phyloP scores from a whole-genome alignment of 2,888 invertebrate species.

The Tortrix viridana region DNA sequence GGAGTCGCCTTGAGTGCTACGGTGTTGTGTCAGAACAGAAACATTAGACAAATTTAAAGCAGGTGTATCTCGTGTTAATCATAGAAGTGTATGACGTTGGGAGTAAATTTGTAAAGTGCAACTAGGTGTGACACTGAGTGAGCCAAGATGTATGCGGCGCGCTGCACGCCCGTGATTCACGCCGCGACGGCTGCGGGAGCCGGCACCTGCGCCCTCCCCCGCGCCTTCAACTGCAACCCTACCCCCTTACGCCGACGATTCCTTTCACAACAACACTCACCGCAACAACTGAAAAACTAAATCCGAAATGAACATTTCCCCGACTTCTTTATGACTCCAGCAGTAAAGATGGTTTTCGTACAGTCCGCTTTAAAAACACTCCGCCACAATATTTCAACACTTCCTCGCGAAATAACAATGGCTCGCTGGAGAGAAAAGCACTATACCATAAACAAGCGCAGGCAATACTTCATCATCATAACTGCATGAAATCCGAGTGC shows the following conservation, averaged over 20 bases:
- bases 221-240: conserved; percentile 47
- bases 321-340: conserved; percentile 57
- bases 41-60: conserved; percentile 36
- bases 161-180: conserved; percentile 76
- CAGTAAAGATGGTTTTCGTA: conserved; percentile 66
- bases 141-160: conserved; percentile 75
- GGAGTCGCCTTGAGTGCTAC: too few relatives aligned
- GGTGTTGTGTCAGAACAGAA: neutral
- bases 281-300: conserved; percentile 54
- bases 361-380: conserved; percentile 56
- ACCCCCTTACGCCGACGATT: conserved; percentile 43
- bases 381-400: conserved; percentile 76
- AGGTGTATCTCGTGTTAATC: conserved; percentile 37
- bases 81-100: conserved; percentile 44
- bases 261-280: conserved; percentile 42
- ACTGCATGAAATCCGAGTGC: conserved; percentile 51
- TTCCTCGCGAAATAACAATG: conserved; percentile 78
- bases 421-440: conserved; percentile 65
- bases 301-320: conserved; percentile 58
- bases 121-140: conserved; percentile 67
- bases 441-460: conserved; percentile 66
- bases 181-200: conserved; percentile 56
- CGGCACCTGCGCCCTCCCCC: conserved; percentile 65
- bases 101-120: conserved; percentile 59
- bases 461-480: conserved; percentile 71